Evolutionary conservation across 2,888 invertebrate genomes (phyloP).

Genomic region (Brenthis hecate): DNA sequence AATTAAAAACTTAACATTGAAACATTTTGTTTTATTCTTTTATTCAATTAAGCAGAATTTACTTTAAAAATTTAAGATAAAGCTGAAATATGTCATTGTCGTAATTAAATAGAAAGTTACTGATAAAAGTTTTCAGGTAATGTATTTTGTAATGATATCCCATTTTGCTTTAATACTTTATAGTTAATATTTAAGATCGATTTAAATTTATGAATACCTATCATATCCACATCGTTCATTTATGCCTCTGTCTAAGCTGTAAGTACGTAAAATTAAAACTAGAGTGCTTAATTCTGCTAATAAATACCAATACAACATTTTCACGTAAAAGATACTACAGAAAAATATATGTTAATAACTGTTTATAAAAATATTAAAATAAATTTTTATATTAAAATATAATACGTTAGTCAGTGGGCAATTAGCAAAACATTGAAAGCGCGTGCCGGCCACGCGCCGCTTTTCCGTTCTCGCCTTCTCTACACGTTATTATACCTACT

Average conservation of each 20-base stretch:
- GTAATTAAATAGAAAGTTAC: slow-evolving; percentile 14
- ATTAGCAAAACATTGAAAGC: slow-evolving; percentile 39
- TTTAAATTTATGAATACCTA: too few relatives aligned
- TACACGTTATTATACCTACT: not conserved
- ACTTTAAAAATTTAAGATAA: slow-evolving; percentile 10
- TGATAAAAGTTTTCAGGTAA: slow-evolving; percentile 9
- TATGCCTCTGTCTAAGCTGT: too few relatives aligned
- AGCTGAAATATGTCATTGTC: slow-evolving; percentile 4
- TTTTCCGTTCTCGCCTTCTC: slow-evolving; percentile 39
- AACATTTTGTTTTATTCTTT: not conserved
- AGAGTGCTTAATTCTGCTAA: too few relatives aligned
- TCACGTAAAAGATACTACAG: too few relatives aligned
- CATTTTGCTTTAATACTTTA: not conserved
- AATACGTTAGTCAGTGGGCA: slow-evolving; percentile 28
- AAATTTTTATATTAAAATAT: slow-evolving; percentile 7
- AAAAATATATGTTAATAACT: not conserved
- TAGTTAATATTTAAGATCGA: too few relatives aligned
- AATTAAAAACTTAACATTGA: slow-evolving; percentile 1
- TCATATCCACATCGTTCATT: too few relatives aligned
- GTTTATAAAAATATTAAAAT: not conserved
- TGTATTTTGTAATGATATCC: not conserved
- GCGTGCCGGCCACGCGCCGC: slow-evolving; percentile 53
- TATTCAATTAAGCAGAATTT: slow-evolving; percentile 1
- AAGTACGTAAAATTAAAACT: too few relatives aligned
- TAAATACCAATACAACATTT: too few relatives aligned